Conservation (phyloP, 2,113 vertebrate genomes). For the Sardina pilchardus region DNA sequence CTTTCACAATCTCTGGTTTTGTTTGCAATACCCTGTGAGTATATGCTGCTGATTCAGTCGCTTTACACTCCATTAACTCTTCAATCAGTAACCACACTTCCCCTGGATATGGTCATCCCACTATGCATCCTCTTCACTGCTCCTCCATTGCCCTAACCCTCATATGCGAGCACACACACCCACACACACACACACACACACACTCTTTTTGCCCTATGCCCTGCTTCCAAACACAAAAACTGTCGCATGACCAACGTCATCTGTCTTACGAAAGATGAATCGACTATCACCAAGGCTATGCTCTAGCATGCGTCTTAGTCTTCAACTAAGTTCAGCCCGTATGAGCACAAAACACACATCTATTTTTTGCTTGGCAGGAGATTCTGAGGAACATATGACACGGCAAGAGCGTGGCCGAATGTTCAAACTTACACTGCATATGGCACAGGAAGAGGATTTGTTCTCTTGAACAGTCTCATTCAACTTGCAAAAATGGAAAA, state of each 20-base stretch:
- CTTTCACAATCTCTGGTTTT: conserved; percentile 44
- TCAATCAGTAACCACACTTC: conserved; percentile 77
- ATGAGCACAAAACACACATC: not conserved
- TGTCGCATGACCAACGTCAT: conserved; percentile 3
- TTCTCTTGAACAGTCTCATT: not conserved
- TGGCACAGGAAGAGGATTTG: not conserved
- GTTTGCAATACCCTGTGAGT: conserved; percentile 63
- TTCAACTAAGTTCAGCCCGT: too few relatives aligned
- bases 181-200: conserved; percentile 5
- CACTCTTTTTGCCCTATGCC: conserved; percentile 13
- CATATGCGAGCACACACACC: not conserved
- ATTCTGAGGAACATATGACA: not conserved
- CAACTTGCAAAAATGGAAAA: not conserved
- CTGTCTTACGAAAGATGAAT: not conserved
- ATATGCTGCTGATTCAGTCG: conserved; percentile 74
- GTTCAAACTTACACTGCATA: not conserved
- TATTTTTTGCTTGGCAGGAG: not conserved
- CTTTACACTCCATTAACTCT: conserved; percentile 76
- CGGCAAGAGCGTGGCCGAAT: not conserved
- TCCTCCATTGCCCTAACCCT: conserved; percentile 24
- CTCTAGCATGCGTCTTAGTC: too few relatives aligned
- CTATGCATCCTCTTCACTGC: conserved; percentile 38
- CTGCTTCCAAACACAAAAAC: not conserved
- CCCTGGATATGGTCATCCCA: conserved; percentile 50
- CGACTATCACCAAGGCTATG: not conserved